Conservation (phyloP, 2,797 vertebrate species). For the Apodemus agrarius region DNA sequence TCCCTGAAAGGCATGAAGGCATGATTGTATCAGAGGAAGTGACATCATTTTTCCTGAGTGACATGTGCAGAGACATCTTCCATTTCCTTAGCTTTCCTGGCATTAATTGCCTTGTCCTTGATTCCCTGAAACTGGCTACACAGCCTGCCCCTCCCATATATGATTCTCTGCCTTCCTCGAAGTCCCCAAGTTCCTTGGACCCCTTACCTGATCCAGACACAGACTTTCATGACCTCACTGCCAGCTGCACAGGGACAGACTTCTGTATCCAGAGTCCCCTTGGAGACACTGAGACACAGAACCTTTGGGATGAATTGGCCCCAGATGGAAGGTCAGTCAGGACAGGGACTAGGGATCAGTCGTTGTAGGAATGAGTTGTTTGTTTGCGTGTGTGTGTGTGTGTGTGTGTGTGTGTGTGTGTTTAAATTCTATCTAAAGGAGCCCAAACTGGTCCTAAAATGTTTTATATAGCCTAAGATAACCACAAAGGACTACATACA, state of each 20-base stretch:
- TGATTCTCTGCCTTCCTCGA: not conserved
- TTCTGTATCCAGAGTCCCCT: not conserved
- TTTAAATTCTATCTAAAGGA: not conserved
- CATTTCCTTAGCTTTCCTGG: not conserved
- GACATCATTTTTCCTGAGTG: not conserved
- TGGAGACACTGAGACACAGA: not conserved
- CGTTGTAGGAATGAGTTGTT: not conserved
- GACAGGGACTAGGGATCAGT: not conserved
- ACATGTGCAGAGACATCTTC: not conserved
- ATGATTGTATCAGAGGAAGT: not conserved
- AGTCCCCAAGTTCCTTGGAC: rapidly evolving
- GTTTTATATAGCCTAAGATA: rapidly evolving
- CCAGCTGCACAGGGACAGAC: not conserved
- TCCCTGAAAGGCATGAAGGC: not conserved
- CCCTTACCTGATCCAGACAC: not conserved
- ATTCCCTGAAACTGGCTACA: rapidly evolving
- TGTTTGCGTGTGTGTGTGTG: not conserved
- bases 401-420: not conserved
- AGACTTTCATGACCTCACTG: not conserved
- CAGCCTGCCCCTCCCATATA: not conserved
- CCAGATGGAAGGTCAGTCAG: not conserved
- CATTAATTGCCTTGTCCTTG: rapidly evolving
- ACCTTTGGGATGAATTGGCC: not conserved
- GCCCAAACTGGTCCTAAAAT: not conserved
- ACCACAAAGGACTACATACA: not conserved